These are phyloP conservation scores for Pipra filicauda DNA, from an alignment of 2,113 vertebrate genomes.

Conservation along the genomic window DNA sequence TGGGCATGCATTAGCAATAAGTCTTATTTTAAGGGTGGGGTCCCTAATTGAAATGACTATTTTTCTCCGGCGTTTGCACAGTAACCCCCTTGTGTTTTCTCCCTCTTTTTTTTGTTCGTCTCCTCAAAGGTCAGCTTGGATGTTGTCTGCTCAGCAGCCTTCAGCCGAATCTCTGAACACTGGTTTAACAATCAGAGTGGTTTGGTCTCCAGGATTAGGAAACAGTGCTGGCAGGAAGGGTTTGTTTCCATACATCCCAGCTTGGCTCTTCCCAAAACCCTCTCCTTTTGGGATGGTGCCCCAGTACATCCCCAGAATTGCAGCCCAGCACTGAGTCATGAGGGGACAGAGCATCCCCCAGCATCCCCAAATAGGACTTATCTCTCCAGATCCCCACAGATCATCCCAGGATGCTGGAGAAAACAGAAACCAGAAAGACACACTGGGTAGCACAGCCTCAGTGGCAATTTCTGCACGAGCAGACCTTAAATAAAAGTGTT, in stretches of 20 bases:
- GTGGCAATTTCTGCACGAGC: background rate
- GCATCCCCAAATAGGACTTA: background rate
- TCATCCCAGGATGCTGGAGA: background rate
- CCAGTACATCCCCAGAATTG: background rate
- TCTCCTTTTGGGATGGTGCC: conserved; percentile 6
- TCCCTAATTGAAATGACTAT: conserved; percentile 19
- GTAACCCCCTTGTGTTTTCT: conserved; percentile 45
- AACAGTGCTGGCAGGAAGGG: conserved; percentile 5
- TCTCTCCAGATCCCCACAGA: background rate
- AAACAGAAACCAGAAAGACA: background rate
- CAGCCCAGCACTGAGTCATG: background rate
- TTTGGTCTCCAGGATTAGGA: conserved; percentile 40
- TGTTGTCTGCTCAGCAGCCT: conserved; percentile 47
- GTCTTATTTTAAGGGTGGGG: conserved; percentile 42
- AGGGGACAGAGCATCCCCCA: background rate
- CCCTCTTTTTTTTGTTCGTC: background rate
- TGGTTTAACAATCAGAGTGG: conserved; percentile 22
- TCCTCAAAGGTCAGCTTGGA: conserved; percentile 49
- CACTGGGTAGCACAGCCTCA: background rate
- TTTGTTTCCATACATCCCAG: conserved; percentile 18
- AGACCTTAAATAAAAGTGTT: background rate
- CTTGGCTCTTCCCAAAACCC: background rate
- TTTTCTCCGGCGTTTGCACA: background rate
- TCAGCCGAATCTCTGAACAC: background rate
- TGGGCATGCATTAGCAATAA: conserved; percentile 16